A percentile compares a stretch with the other conserved stretches of the same genome.
Conservation (phyloP, 2,797 vertebrate species). For the Helarctos malayanus region DNA sequence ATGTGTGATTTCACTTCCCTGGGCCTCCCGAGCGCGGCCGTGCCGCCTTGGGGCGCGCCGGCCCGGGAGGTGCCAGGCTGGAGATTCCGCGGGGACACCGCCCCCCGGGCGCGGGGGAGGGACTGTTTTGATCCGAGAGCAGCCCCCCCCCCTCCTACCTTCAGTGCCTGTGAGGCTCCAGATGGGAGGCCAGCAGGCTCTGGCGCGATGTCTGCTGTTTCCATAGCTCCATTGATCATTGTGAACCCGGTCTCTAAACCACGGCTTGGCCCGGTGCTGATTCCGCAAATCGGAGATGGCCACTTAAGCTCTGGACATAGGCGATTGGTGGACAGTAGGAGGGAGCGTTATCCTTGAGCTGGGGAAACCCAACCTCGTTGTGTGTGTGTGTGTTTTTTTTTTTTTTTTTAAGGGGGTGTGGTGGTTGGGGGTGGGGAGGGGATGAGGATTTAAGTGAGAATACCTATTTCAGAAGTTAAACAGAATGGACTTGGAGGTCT, state of each 20-base stretch:
- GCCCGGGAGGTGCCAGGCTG: slow-evolving; percentile 43
- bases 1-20: slow-evolving; percentile 85
- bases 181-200: slow-evolving; percentile 61
- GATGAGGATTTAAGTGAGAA: background rate
- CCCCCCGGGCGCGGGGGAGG: slow-evolving; percentile 51
- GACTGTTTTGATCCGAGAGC: slow-evolving; percentile 63
- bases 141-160: background rate
- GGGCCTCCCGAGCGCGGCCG: slow-evolving; percentile 68
- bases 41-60: slow-evolving; percentile 51
- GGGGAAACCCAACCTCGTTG: slow-evolving; percentile 14
- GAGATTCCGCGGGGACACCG: slow-evolving; percentile 68
- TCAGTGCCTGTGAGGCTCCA: background rate
- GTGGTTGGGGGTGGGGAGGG: background rate
- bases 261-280: background rate
- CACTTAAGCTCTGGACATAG: background rate
- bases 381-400: no score
- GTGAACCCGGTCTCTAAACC: background rate
- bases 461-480: slow-evolving; percentile 11
- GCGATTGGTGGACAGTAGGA: background rate
- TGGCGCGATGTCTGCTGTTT: slow-evolving; percentile 45
- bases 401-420: background rate
- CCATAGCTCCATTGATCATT: slow-evolving; percentile 31
- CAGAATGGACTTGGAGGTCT: background rate
- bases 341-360: background rate
- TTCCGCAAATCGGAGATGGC: background rate